Percentiles rank a stretch among this genome's conserved stretches.
phyloP scores from a whole-genome alignment of 2,888 invertebrate species.

The Scaptomyza flava region DNA sequence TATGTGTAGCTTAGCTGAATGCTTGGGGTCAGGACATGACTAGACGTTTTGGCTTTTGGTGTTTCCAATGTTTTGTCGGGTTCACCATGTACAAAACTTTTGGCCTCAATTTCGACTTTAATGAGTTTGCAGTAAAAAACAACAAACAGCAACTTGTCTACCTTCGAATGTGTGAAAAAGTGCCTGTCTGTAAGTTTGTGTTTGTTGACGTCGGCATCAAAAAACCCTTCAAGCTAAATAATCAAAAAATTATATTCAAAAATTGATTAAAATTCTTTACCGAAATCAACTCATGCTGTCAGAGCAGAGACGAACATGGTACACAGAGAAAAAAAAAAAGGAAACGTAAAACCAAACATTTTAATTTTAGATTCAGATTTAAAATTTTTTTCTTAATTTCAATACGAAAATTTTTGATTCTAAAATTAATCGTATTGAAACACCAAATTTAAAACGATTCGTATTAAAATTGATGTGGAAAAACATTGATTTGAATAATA shows the following conservation, averaged over 20 bases:
- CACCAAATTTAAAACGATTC: no score
- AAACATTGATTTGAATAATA: no score
- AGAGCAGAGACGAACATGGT: not conserved
- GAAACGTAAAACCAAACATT: no score
- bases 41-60: not conserved
- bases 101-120: constrained; percentile 48
- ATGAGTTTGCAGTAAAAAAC: constrained; percentile 55
- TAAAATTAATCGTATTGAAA: no score
- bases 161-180: not conserved
- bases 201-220: constrained; percentile 1
- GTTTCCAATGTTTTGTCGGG: constrained; percentile 6
- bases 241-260: not conserved
- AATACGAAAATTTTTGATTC: no score
- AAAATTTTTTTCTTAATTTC: no score
- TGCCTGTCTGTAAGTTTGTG: not conserved
- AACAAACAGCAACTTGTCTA: constrained; percentile 14
- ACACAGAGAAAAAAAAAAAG: no score
- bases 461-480: no score
- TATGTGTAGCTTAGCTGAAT: constrained; percentile 27
- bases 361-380: no score
- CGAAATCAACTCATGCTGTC: not conserved
- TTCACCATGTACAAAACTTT: constrained; percentile 21
- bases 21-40: constrained; percentile 26
- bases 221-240: not conserved
- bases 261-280: not conserved